Evolutionary conservation across 1,140 invertebrate species (phyloP).

Genomic region (Drosophila lacteicornis): DNA sequence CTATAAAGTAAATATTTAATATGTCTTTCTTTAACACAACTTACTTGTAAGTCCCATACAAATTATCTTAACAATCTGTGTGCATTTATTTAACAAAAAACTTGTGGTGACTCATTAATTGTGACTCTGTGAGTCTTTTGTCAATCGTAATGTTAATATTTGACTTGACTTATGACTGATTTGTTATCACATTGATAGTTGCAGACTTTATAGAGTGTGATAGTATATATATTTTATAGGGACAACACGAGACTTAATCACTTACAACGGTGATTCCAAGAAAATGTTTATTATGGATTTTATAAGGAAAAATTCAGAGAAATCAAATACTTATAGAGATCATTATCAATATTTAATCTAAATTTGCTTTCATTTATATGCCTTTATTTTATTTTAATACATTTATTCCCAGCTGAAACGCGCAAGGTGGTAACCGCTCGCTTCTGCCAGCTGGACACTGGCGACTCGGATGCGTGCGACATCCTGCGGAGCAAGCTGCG

Average conservation of each 20-base stretch:
- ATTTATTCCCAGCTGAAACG: constrained; percentile 46
- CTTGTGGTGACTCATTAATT: constrained; percentile 3
- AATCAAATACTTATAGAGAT: no score
- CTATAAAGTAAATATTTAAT: background rate
- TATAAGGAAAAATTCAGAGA: no score
- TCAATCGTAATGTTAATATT: background rate
- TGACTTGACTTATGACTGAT: background rate
- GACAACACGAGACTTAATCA: background rate
- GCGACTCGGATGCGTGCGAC: constrained; percentile 75
- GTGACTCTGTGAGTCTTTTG: background rate
- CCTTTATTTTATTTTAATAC: no score
- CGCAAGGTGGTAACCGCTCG: constrained; percentile 72
- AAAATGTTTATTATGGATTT: background rate
- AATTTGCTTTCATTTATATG: no score
- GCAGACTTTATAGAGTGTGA: background rate
- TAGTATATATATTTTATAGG: background rate
- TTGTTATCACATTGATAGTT: constrained; percentile 8
- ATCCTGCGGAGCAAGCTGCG: constrained; percentile 67
- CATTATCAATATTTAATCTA: no score
- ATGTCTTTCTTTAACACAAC: background rate
- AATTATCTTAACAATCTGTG: background rate
- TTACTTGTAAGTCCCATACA: background rate
- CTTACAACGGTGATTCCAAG: background rate
- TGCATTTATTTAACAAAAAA: background rate
- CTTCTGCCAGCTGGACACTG: constrained; percentile 81